Evolutionary conservation across 1,140 invertebrate genomes (phyloP).

Genomic region (Neuroterus valhalla): DNA sequence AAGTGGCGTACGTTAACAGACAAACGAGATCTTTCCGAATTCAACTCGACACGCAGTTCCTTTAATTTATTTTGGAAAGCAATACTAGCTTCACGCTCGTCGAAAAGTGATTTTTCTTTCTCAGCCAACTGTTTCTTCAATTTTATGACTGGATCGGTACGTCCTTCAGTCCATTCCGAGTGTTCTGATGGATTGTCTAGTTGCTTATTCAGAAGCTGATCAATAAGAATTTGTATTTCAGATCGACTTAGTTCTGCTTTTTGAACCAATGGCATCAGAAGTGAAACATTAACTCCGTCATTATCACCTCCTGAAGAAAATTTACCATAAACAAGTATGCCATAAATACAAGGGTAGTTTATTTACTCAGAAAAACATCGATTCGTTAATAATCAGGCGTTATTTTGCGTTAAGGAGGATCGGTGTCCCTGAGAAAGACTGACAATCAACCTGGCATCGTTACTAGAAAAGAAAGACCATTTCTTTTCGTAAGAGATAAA

Average conservation of each 20-base stretch:
- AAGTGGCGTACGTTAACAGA: conserved; percentile 75
- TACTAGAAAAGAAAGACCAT: no score
- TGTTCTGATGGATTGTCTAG: conserved; percentile 83
- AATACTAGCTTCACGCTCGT: conserved; percentile 82
- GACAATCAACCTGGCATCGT: no score
- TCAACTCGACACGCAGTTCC: conserved; percentile 85
- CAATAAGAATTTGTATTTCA: conserved; percentile 92
- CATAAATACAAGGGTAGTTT: no score
- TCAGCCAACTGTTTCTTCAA: conserved; percentile 90
- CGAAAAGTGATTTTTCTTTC: conserved; percentile 83
- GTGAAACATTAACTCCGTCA: conserved; percentile 80
- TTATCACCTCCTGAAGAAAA: conserved; percentile 76
- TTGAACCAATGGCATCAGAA: conserved; percentile 84
- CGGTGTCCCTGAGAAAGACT: no score
- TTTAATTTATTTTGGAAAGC: conserved; percentile 85
- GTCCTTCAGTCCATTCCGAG: conserved; percentile 91
- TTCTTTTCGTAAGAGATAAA: no score
- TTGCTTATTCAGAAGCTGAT: conserved; percentile 90
- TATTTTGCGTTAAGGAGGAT: no score
- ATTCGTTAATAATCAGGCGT: no score
- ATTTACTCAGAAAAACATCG: no score
- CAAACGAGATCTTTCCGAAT: conserved; percentile 78
- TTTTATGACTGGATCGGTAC: conserved; percentile 88
- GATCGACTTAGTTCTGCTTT: conserved; percentile 86
- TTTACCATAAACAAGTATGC: no score